Conservation (phyloP, 2,113 vertebrate genomes). For the Petaurus breviceps region DNA sequence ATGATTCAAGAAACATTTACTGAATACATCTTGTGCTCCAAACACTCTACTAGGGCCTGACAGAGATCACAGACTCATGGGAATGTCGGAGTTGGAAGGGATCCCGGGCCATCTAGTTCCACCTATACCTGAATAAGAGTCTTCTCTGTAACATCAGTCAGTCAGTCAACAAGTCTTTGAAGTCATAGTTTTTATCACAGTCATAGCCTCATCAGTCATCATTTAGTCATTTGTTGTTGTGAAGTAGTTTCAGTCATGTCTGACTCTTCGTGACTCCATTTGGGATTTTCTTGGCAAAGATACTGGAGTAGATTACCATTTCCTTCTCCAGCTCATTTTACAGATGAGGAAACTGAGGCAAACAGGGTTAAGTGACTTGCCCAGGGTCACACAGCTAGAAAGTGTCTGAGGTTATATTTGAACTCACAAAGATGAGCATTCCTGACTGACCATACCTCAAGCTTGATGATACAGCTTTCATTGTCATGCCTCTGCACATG, state of each 20-base stretch:
- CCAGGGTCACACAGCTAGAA: neutral
- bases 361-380: neutral
- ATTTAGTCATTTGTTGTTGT: neutral
- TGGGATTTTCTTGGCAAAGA: neutral
- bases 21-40: neutral
- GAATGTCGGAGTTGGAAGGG: neutral
- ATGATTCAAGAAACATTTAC: neutral
- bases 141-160: neutral
- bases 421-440: neutral
- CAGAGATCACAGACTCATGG: neutral
- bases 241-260: neutral
- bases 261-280: neutral
- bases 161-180: neutral
- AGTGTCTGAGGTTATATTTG: neutral
- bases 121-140: neutral
- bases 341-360: neutral
- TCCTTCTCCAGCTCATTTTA: neutral
- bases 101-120: neutral
- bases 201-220: neutral
- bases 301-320: neutral
- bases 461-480: neutral
- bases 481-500: neutral
- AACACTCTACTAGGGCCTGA: neutral
- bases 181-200: neutral
- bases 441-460: neutral